These are phyloP conservation scores for Synanthedon tipuliformis DNA, from an alignment of 2,888 invertebrate genomes.

Conservation along the genomic window DNA sequence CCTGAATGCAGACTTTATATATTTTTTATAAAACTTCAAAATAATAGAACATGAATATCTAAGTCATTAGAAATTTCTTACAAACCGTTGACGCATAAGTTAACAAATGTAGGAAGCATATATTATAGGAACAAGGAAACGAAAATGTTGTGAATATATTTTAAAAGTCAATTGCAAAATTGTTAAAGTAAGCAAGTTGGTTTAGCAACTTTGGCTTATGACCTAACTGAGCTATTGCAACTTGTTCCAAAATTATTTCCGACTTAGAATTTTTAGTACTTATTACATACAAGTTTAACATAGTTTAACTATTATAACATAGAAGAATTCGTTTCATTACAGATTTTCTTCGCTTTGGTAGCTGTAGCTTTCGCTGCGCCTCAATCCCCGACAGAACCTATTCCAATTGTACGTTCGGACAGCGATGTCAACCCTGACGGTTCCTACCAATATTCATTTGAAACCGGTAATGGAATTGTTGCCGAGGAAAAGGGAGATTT, in stretches of 20 bases:
- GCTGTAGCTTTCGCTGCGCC: constrained; percentile 51
- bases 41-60: too few species aligned
- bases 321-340: constrained; percentile 19
- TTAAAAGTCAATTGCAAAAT: too few species aligned
- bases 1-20: too few species aligned
- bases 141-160: too few species aligned
- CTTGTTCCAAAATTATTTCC: not conserved
- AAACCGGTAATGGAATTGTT: constrained; percentile 74
- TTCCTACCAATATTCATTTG: constrained; percentile 67
- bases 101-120: too few species aligned
- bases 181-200: too few species aligned
- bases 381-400: constrained; percentile 39
- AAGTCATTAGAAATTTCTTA: too few species aligned
- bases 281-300: not conserved
- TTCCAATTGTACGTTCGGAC: constrained; percentile 66
- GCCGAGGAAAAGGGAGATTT: constrained; percentile 67
- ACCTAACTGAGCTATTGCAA: not conserved
- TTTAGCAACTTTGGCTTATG: too few species aligned
- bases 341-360: constrained; percentile 48
- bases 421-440: constrained; percentile 71
- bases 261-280: not conserved
- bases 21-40: too few species aligned
- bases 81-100: too few species aligned
- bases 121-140: too few species aligned
- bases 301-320: not conserved